phyloP scores from a whole-genome alignment of 2,888 invertebrate species.

The Pyrrhia umbra region DNA sequence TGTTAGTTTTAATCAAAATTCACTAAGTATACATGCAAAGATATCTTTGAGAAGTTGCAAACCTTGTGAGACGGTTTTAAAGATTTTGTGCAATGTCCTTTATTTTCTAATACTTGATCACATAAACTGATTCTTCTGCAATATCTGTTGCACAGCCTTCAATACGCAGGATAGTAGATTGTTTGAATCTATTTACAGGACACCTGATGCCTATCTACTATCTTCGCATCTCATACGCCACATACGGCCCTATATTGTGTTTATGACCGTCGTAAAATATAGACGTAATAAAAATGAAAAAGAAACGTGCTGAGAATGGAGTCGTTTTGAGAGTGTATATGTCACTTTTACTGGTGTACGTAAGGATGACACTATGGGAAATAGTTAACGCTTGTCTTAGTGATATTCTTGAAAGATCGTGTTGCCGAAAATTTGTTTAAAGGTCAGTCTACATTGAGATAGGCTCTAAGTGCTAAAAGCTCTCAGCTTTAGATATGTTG shows the following conservation, averaged over 20 bases:
- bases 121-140: constrained; percentile 20
- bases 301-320: constrained; percentile 27
- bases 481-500: too few species aligned
- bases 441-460: neutral
- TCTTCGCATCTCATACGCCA: constrained; percentile 18
- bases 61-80: too few species aligned
- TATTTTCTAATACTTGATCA: too few species aligned
- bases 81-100: too few species aligned
- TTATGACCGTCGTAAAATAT: constrained; percentile 51
- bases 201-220: constrained; percentile 63
- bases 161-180: constrained; percentile 24
- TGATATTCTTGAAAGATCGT: too few species aligned
- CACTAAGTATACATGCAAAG: too few species aligned
- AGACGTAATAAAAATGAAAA: constrained; percentile 42
- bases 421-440: neutral
- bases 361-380: neutral
- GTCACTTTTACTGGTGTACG: neutral
- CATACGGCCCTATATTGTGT: constrained; percentile 43
- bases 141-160: neutral
- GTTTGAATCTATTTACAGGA: constrained; percentile 56
- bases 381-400: neutral
- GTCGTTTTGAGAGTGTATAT: constrained; percentile 11
- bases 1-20: too few species aligned
- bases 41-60: too few species aligned
- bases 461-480: too few species aligned